A percentile compares a stretch with the other conserved stretches of the same genome.
phyloP scores from a whole-genome alignment of 2,113 vertebrate genomes.

The Prinia subflava region DNA sequence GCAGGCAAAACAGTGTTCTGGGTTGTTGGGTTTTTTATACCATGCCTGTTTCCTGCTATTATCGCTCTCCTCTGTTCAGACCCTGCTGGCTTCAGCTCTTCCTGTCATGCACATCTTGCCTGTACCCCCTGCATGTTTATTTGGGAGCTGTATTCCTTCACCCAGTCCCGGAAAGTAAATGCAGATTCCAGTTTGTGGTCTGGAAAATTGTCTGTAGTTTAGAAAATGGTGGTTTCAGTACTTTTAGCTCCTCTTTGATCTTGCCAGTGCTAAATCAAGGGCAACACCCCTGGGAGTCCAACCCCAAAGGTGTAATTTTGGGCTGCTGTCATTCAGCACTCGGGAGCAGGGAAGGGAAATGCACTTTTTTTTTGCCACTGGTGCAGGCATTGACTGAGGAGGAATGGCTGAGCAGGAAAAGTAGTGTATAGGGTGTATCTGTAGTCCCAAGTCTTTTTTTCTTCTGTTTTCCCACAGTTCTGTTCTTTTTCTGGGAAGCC shows the following conservation, averaged over 20 bases:
- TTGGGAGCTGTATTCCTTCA: not conserved
- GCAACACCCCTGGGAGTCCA: not conserved
- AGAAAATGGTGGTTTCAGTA: not conserved
- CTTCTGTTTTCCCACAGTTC: not conserved
- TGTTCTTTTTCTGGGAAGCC: not conserved
- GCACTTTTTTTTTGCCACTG: not conserved
- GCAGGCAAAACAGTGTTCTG: not conserved
- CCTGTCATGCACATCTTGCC: not conserved
- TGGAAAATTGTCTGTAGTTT: not conserved
- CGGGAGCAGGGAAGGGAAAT: not conserved
- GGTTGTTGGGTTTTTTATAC: not conserved
- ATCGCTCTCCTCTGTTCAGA: not conserved
- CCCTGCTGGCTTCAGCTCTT: not conserved
- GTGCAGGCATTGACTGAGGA: not conserved
- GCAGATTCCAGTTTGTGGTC: not conserved
- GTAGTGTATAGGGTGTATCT: not conserved
- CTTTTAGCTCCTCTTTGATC: not conserved
- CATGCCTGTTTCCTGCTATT: not conserved
- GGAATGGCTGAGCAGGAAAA: not conserved
- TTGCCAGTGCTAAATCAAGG: not conserved
- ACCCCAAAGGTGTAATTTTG: not conserved
- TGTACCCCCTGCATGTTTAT: not conserved
- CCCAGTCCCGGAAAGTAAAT: not conserved
- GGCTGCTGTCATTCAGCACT: not conserved
- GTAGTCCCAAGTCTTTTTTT: not conserved